Base-by-base conservation (phyloP, 2,113 vertebrate species). In the Sclerurus mexicanus region DNA sequence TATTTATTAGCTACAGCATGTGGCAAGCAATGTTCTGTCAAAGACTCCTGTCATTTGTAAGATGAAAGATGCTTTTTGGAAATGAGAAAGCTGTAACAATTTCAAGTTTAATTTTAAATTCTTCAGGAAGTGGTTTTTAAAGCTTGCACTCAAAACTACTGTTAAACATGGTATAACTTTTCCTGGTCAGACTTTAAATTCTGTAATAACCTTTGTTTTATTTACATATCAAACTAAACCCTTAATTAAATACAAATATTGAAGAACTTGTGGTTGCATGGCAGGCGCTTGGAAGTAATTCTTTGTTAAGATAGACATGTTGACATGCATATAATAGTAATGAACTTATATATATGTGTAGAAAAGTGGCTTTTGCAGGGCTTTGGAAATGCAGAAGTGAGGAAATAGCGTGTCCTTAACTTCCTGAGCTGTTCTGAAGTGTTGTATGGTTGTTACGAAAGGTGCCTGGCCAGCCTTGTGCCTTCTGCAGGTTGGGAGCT, bases 401-500 rank as follows among this genome's bases (percentile, higher is more conserved):
- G 69, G 82, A 81, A 77, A 16, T 19, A 12, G 60, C 6, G 39
- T 19, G 59, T 47, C 46, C 58, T 33, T 12, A 13, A 37, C 76
- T 83, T 55, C 40, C 44, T 68, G 56, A 12, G 68, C 72, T 83
- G 79, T 8, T 37, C 15, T 4, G 2, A 6, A 47, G 25, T 20
- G 11, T 39, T 50, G 56, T 39, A 4, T 35, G 5, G 2, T 1
- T 31, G 46, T 44, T 76, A 6, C 0, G 1, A 50, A 31, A 40
- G 81, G 35, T 14, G n/a, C 31, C 46, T 23, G 10, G 37, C 30
- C 14, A 5, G 50, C 69, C 37, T 12, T 15, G 6, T 4, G 69
- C 76, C 75, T 78, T 42, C 81, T 72, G 74, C 71, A 6, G 89
- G 63, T 53, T 35, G 23, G 47, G 66, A 33, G 35, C 55, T 74